Evolutionary conservation across 2,888 invertebrate species (phyloP), one percentile per base, ranked within the genome.

Genomic region (Drosophila seclusa): DNA sequence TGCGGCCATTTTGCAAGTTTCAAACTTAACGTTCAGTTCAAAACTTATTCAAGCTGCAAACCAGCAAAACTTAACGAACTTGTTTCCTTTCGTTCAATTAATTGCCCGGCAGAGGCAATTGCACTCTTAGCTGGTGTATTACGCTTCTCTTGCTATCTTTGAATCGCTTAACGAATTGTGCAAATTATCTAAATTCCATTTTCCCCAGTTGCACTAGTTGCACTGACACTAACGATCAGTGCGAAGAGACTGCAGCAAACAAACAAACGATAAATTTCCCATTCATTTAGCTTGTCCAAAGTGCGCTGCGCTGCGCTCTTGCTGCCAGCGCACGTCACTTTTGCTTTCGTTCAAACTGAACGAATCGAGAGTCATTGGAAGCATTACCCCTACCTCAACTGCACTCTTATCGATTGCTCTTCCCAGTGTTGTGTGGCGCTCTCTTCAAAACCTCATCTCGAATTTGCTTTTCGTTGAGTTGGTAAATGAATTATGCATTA

Each of bases 31-130:
- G 68, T 48, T 53, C 2, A 32, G 53, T 57, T 68, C n/a, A 45
- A 18, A 31, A 34, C 52, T 76, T 82, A 82, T 76, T 83, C 66
- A 34, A 76, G 83, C 63, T 78, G 71, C 81, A 76, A 81, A 81
- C 81, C 85, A 27, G 52, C 11, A 10, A 60, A 68, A 71, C 61
- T 64, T 31, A 16, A 76, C 67, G 71, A 71, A 52, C 7, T 24
- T 24, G 16, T 74, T 60, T 63, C 65, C 57, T 68, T 79, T 79
- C 86, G 83, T 86, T 74, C 4, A 81, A 52, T 73, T 10, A 42
- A 38, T 50, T 60, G 7, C 59, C 29, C 55, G 21, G 16, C 45
- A 24, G 8, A 4, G 27, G 18, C 21, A 50, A 42, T 21, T 62
- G 62, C 64, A 64, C 64, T 24, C 60, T 48, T n/a, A 8, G 10